Conservation (phyloP, 2,797 vertebrate genomes). For the Rhynchotus rufescens region DNA sequence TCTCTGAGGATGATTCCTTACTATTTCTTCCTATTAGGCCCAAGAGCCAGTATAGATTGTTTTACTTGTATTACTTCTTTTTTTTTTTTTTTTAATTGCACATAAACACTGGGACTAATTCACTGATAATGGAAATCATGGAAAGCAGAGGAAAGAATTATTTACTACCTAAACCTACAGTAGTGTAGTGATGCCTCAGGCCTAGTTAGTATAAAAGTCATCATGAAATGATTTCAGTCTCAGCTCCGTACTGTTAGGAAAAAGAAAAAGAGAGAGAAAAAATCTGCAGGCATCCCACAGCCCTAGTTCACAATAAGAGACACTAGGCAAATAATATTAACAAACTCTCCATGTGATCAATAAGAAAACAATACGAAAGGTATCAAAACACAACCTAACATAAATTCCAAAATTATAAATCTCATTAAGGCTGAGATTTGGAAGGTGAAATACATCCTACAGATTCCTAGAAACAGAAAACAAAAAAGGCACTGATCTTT, state of each 20-base stretch:
- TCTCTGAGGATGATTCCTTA: conserved; percentile 19
- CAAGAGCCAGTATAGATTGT: not conserved
- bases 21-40: not conserved
- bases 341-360: not conserved
- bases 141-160: not conserved
- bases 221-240: not conserved
- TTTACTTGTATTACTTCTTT: not conserved
- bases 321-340: not conserved
- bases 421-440: not conserved
- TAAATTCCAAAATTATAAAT: conserved; percentile 1
- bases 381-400: not conserved
- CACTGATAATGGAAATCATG: not conserved
- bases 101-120: not conserved
- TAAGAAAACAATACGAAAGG: not conserved
- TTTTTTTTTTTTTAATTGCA: not conserved
- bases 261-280: not conserved
- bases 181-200: not conserved
- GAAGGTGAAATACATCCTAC: not conserved
- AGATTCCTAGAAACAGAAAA: not conserved
- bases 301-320: not conserved
- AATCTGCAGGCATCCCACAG: not conserved
- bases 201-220: not conserved
- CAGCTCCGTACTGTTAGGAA: not conserved
- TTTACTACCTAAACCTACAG: not conserved
- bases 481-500: not conserved